These are phyloP conservation scores for Montipora efflorescens DNA, from an alignment of 64 coral and sea anemone species.

Conservation along the genomic window DNA sequence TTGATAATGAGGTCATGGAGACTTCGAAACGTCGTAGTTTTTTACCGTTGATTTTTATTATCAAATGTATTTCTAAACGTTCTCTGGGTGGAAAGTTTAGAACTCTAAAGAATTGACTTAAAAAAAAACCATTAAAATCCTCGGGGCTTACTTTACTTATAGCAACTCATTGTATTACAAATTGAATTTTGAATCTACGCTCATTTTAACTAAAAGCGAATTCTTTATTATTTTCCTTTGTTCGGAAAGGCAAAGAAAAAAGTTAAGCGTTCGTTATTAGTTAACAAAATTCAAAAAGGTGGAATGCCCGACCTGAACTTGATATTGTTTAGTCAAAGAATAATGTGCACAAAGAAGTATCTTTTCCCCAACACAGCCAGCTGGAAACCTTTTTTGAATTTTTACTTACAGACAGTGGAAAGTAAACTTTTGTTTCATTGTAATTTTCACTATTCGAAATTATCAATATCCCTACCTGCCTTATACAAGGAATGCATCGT, in stretches of 20 bases:
- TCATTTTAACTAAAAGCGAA: too few relatives aligned
- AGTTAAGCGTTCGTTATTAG: neutral
- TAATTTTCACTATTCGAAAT: too few relatives aligned
- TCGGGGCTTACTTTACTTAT: neutral
- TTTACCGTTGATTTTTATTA: too few relatives aligned
- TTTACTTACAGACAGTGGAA: too few relatives aligned
- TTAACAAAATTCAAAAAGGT: neutral
- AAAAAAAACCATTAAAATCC: neutral
- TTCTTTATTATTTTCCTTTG: neutral
- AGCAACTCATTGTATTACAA: neutral
- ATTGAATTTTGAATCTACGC: neutral
- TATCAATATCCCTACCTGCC: too few relatives aligned
- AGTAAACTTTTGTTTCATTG: too few relatives aligned
- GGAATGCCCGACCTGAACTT: neutral
- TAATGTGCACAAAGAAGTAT: neutral
- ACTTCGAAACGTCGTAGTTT: too few relatives aligned
- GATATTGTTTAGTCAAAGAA: neutral
- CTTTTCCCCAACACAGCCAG: neutral
- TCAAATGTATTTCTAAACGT: too few relatives aligned
- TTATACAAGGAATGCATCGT: too few relatives aligned
- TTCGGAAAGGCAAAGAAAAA: neutral
- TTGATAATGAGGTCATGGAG: too few relatives aligned
- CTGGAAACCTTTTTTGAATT: neutral
- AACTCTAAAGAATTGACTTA: neutral
- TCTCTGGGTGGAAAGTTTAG: neutral